A percentile compares a stretch with the other conserved stretches of the same genome.
Evolutionary conservation across 2,888 invertebrate genomes (phyloP).

Genomic region (Athrips mouffetella): DNA sequence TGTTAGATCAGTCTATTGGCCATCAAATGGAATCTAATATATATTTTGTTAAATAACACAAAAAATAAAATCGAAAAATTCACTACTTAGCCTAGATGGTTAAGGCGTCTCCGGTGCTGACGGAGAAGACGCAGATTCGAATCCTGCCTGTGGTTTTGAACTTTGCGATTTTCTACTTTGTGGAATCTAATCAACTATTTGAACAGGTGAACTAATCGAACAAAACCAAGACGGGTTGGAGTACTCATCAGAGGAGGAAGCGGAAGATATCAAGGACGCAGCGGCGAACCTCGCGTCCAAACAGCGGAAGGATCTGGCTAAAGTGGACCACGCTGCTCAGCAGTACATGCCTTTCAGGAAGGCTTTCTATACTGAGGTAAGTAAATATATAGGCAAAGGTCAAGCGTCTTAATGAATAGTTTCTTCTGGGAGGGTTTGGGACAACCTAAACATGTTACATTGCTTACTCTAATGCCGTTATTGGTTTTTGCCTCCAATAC

Average conservation of each 20-base stretch:
- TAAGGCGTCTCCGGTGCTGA: no score
- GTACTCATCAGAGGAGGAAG: conserved; percentile 98
- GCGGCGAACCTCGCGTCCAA: conserved; percentile 93
- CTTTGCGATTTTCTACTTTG: not conserved
- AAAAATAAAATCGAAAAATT: no score
- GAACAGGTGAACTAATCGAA: conserved; percentile 95
- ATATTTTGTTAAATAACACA: no score
- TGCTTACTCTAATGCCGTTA: no score
- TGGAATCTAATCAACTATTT: not conserved
- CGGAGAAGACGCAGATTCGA: no score
- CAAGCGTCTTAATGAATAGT: not conserved
- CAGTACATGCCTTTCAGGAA: conserved; percentile 94
- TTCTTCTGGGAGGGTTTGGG: not conserved
- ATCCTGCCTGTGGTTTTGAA: no score
- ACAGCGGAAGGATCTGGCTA: conserved; percentile 93
- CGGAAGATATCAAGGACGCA: conserved; percentile 94
- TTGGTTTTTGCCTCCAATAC: no score
- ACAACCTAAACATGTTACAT: no score
- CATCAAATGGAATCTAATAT: no score
- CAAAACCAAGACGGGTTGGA: conserved; percentile 98
- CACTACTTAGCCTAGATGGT: no score
- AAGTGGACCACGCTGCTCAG: conserved; percentile 93
- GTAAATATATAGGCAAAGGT: conserved; percentile 11
- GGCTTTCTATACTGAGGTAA: conserved; percentile 96
- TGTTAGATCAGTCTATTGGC: no score